Conservation (phyloP, 2,113 vertebrate species). For the Menidia beryllina region DNA sequence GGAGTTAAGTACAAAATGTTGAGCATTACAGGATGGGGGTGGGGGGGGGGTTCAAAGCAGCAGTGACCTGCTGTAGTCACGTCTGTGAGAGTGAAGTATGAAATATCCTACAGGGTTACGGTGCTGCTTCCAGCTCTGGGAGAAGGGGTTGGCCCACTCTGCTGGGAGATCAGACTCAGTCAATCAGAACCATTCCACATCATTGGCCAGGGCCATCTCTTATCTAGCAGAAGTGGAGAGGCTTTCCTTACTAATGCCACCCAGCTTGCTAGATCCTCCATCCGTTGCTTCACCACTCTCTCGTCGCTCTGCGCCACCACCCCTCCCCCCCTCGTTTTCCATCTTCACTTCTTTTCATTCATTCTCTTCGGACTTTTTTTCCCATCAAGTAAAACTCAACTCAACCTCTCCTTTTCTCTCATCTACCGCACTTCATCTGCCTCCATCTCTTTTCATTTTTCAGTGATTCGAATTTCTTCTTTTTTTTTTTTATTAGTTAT, state of each 20-base stretch:
- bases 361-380: not conserved
- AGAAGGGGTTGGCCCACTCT: slow-evolving; percentile 51
- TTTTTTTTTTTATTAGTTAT: slow-evolving; percentile 69
- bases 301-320: slow-evolving; percentile 21
- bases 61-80: slow-evolving; percentile 35
- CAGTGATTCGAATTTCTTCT: slow-evolving; percentile 46
- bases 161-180: slow-evolving; percentile 74
- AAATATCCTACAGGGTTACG: slow-evolving; percentile 71
- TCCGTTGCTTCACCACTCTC: slow-evolving; percentile 54
- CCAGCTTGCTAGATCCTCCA: slow-evolving; percentile 63
- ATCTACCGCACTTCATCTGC: slow-evolving; percentile 52
- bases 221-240: slow-evolving; percentile 76
- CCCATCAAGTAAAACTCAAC: slow-evolving; percentile 40
- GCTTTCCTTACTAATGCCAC: slow-evolving; percentile 80
- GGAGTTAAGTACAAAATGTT: slow-evolving; percentile 30
- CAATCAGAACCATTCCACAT: slow-evolving; percentile 82
- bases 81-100: slow-evolving; percentile 60
- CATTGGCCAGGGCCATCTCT: slow-evolving; percentile 79
- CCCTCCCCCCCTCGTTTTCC: slow-evolving; percentile 9
- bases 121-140: slow-evolving; percentile 44
- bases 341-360: slow-evolving; percentile 22
- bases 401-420: slow-evolving; percentile 44
- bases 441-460: slow-evolving; percentile 62
- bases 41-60: slow-evolving; percentile 22
- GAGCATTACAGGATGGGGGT: slow-evolving; percentile 22